A percentile compares a stretch with the other conserved stretches of the same genome.
These are phyloP conservation scores for Nineta flava DNA, from an alignment of 2,888 invertebrate genomes.

Conservation along the genomic window DNA sequence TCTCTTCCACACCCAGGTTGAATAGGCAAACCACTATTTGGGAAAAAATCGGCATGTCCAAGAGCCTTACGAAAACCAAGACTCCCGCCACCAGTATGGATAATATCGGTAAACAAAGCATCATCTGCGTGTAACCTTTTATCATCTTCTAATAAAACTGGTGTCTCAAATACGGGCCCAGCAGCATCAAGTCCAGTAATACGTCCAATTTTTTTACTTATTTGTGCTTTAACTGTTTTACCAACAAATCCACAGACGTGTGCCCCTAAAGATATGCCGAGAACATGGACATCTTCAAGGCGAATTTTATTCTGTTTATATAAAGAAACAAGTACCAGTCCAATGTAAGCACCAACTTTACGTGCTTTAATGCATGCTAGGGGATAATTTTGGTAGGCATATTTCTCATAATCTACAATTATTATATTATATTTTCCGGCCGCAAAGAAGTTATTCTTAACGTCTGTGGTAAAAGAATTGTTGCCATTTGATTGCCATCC, in stretches of 20 bases:
- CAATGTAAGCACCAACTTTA: constrained; percentile 24
- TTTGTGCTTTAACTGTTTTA: constrained; percentile 14
- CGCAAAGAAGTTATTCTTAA: no score
- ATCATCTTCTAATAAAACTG: constrained; percentile 15
- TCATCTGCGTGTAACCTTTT: constrained; percentile 22
- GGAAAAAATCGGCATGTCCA: constrained; percentile 27
- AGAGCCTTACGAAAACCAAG: constrained; percentile 24
- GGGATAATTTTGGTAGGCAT: no score
- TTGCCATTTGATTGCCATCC: no score
- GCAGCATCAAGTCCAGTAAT: constrained; percentile 32
- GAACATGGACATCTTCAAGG: constrained; percentile 24
- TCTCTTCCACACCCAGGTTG: constrained; percentile 25
- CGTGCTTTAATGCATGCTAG: constrained; percentile 22
- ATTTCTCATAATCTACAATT: no score
- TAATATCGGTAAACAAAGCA: constrained; percentile 26
- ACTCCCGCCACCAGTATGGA: constrained; percentile 28
- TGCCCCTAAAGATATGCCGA: constrained; percentile 27
- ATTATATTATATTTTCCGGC: no score
- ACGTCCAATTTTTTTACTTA: constrained; percentile 23
- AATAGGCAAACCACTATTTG: constrained; percentile 25
- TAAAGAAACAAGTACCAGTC: constrained; percentile 25
- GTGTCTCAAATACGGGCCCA: constrained; percentile 21
- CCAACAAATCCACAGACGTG: constrained; percentile 25
- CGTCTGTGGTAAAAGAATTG: no score
- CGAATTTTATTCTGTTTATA: constrained; percentile 18